Evolutionary conservation across 2,888 invertebrate genomes (phyloP).

Genomic region (Melanostoma scalare): DNA sequence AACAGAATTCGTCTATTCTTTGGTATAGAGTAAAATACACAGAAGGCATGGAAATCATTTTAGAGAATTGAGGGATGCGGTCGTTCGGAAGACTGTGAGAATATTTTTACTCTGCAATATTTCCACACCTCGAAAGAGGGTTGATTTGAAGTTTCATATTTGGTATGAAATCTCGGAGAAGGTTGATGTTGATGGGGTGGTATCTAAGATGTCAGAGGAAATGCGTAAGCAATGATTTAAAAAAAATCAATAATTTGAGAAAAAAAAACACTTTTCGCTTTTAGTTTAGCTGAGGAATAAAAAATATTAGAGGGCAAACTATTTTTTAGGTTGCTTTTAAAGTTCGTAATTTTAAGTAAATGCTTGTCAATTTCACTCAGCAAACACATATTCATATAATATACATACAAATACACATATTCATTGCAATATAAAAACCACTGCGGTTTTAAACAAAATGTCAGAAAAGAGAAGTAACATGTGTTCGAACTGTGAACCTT

Average conservation of each 20-base stretch:
- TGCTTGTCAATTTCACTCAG: background rate
- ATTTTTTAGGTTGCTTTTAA: too few relatives aligned
- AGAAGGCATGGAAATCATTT: constrained; percentile 17
- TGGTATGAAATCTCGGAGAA: too few relatives aligned
- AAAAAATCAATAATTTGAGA: too few relatives aligned
- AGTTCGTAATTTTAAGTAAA: too few relatives aligned
- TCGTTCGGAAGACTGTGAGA: constrained; percentile 16
- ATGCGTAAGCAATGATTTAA: too few relatives aligned
- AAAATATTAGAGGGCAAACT: too few relatives aligned
- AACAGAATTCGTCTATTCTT: constrained; percentile 46
- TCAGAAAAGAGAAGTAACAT: background rate
- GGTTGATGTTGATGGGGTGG: too few relatives aligned
- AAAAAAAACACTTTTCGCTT: too few relatives aligned
- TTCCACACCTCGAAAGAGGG: constrained; percentile 20
- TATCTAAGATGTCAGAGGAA: too few relatives aligned
- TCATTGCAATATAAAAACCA: background rate
- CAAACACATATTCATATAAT: background rate
- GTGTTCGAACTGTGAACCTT: too few relatives aligned
- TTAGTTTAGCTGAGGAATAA: too few relatives aligned
- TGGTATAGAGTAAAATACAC: background rate
- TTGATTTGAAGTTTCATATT: constrained; percentile 34
- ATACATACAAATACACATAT: too few relatives aligned
- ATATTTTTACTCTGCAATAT: constrained; percentile 41
- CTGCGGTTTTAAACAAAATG: background rate
- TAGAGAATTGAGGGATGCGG: constrained; percentile 19